Conservation (phyloP, 2,113 vertebrate genomes). For the Oenanthe melanoleuca region DNA sequence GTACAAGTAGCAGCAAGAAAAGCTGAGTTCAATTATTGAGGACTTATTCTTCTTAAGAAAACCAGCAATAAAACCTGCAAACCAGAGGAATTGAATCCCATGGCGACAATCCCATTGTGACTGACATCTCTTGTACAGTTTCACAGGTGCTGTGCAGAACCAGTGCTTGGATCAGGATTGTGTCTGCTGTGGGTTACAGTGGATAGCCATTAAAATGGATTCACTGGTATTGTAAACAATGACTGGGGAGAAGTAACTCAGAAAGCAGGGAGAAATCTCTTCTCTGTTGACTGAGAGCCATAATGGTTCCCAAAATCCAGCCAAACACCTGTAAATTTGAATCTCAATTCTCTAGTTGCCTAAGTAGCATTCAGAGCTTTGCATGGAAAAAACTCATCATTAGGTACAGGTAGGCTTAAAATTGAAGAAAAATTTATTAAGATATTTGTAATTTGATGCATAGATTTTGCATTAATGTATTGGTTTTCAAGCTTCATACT, state of each 20-base stretch:
- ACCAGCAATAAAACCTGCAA: not conserved
- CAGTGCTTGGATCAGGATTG: too few relatives aligned
- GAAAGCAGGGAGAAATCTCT: not conserved
- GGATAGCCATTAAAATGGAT: too few relatives aligned
- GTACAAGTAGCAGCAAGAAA: not conserved
- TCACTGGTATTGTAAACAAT: too few relatives aligned
- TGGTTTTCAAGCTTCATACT: not conserved
- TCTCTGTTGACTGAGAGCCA: not conserved
- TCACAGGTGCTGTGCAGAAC: not conserved
- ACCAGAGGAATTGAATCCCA: not conserved
- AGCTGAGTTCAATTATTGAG: not conserved
- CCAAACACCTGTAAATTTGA: not conserved
- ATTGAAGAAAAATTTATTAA: not conserved
- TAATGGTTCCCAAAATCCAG: not conserved
- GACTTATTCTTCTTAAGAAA: not conserved
- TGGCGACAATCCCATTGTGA: accelerated
- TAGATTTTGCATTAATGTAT: accelerated
- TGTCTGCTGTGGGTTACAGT: too few relatives aligned
- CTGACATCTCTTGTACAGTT: not conserved
- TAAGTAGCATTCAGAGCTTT: not conserved
- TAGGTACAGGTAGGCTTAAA: not conserved
- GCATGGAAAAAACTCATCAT: not conserved
- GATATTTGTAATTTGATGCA: not conserved
- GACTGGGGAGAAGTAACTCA: too few relatives aligned
- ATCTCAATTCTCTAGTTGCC: not conserved